Evolutionary conservation across 2,888 invertebrate genomes (phyloP).

Genomic region (Gymnoscelis rufifasciata): DNA sequence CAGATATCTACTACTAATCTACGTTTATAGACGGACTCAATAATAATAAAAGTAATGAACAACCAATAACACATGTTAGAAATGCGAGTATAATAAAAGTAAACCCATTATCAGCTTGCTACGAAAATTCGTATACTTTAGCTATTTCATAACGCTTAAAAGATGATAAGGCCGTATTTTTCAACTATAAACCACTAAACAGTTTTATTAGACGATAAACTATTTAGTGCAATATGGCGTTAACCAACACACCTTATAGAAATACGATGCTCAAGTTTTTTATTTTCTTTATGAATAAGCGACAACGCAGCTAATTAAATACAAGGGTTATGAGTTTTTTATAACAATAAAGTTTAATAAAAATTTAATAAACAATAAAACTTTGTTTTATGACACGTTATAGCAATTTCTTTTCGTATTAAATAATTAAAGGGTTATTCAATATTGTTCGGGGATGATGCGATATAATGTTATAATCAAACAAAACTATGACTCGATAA

Average conservation of each 20-base stretch:
- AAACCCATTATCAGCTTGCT: conserved; percentile 9
- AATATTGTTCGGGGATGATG: no score
- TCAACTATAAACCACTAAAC: not conserved
- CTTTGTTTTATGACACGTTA: no score
- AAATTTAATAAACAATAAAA: no score
- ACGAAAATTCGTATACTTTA: conserved; percentile 14
- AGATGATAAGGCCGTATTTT: not conserved
- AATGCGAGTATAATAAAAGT: not conserved
- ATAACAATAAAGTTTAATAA: no score
- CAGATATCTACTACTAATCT: no score
- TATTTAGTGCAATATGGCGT: conserved; percentile 11
- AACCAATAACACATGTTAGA: no score
- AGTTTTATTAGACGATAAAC: conserved; percentile 14
- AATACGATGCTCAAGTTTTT: conserved; percentile 1
- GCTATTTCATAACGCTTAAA: not conserved
- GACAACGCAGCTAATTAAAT: conserved; percentile 55
- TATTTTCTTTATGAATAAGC: not conserved
- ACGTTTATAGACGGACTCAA: no score
- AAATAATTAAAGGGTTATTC: no score
- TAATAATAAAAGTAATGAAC: no score
- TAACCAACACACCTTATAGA: conserved; percentile 10
- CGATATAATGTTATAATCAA: no score
- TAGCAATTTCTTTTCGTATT: no score
- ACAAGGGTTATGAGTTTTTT: conserved; percentile 75
- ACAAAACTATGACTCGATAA: no score